A percentile compares a stretch with the other conserved stretches of the same genome.
phyloP scores from a whole-genome alignment of 2,888 invertebrate species.

The Eremobia ochroleuca region DNA sequence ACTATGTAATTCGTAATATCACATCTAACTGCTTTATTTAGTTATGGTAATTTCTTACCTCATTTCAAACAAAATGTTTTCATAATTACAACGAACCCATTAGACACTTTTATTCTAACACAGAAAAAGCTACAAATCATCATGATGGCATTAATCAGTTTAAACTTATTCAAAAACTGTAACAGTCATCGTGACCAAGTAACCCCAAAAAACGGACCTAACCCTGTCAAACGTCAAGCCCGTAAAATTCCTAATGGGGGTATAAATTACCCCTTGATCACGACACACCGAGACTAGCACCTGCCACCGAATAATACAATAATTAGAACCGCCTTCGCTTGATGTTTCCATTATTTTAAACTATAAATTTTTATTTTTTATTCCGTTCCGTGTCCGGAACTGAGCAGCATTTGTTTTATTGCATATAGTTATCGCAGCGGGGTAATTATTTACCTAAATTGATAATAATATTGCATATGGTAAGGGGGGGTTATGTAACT shows the following conservation, averaged over 20 bases:
- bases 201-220: conserved; percentile 66
- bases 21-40: too few relatives aligned
- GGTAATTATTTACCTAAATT: conserved; percentile 61
- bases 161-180: conserved; percentile 53
- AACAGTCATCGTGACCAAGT: conserved; percentile 61
- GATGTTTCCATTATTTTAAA: conserved; percentile 68
- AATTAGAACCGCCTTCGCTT: conserved; percentile 60
- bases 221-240: conserved; percentile 73
- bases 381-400: conserved; percentile 54
- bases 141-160: conserved; percentile 24
- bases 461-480: conserved; percentile 47
- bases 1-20: background rate
- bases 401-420: conserved; percentile 71
- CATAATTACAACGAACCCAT: conserved; percentile 12
- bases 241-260: conserved; percentile 83
- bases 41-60: background rate
- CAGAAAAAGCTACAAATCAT: conserved; percentile 24
- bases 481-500: conserved; percentile 34
- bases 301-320: conserved; percentile 81
- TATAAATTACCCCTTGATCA: conserved; percentile 81
- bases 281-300: conserved; percentile 70
- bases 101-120: conserved; percentile 23
- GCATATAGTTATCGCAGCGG: conserved; percentile 53
- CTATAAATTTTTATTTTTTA: conserved; percentile 72
- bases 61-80: background rate